These are phyloP conservation scores for Trinectes maculatus DNA, from an alignment of 2,113 vertebrate species.

Conservation along the genomic window DNA sequence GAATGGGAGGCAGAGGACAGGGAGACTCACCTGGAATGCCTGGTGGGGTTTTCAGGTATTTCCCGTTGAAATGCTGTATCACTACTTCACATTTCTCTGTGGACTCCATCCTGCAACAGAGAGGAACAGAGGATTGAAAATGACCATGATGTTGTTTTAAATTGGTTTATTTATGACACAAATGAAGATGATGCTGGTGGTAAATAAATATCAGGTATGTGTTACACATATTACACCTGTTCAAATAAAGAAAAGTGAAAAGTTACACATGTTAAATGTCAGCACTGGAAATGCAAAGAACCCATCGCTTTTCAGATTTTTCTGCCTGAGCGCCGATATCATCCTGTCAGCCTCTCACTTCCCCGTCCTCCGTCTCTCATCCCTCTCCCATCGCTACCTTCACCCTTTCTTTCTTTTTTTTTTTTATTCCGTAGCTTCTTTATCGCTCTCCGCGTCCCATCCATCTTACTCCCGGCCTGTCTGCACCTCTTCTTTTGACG, in stretches of 20 bases:
- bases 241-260: too few species aligned
- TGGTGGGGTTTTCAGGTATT: slow-evolving; percentile 81
- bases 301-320: slow-evolving; percentile 59
- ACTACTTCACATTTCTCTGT: slow-evolving; percentile 81
- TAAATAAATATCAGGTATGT: too few species aligned
- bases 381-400: slow-evolving; percentile 51
- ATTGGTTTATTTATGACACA: too few species aligned
- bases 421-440: slow-evolving; percentile 63
- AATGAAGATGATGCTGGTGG: too few species aligned
- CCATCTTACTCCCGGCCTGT: slow-evolving; percentile 73
- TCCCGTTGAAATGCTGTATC: slow-evolving; percentile 81
- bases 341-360: slow-evolving; percentile 65
- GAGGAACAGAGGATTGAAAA: neutral
- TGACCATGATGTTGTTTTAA: too few species aligned
- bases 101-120: slow-evolving; percentile 76
- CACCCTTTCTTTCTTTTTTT: slow-evolving; percentile 44
- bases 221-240: too few species aligned
- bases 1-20: slow-evolving; percentile 26
- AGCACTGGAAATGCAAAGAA: slow-evolving; percentile 56
- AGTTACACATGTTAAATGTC: too few species aligned
- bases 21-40: slow-evolving; percentile 78
- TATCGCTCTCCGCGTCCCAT: slow-evolving; percentile 70
- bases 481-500: slow-evolving; percentile 75
- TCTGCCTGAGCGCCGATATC: slow-evolving; percentile 67
- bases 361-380: slow-evolving; percentile 65